These are phyloP conservation scores for Crenichthys baileyi DNA, from an alignment of 2,797 vertebrate genomes.

Conservation along the genomic window DNA sequence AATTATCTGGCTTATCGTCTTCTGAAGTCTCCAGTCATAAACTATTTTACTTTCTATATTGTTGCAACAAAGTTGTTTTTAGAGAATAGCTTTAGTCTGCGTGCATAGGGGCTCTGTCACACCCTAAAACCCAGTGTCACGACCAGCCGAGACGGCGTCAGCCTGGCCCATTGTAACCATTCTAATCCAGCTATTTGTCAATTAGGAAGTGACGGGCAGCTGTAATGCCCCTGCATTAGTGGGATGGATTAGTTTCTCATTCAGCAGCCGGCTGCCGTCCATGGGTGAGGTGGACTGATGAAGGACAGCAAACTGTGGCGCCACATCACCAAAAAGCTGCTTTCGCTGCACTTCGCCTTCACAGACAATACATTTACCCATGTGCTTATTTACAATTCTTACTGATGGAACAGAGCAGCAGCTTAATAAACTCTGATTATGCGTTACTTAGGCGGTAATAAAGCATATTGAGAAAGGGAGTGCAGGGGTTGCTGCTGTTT, in stretches of 20 bases:
- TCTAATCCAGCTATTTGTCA: constrained; percentile 82
- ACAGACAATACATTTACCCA: constrained; percentile 3
- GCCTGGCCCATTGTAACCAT: constrained; percentile 72
- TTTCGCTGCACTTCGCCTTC: constrained; percentile 67
- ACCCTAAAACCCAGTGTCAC: constrained; percentile 71
- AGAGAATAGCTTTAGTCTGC: constrained; percentile 31
- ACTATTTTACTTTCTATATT: constrained; percentile 5
- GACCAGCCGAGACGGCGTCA: constrained; percentile 71
- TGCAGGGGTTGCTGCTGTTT: constrained; percentile 33
- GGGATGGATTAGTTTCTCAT: constrained; percentile 76
- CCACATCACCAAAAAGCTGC: constrained; percentile 59
- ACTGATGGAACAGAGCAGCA: constrained; percentile 31
- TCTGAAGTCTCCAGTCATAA: background rate
- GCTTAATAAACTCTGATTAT: constrained; percentile 66
- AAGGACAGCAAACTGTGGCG: constrained; percentile 40
- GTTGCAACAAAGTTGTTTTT: constrained; percentile 10
- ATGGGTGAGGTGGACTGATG: constrained; percentile 49
- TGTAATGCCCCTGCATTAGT: constrained; percentile 74
- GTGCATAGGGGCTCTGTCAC: constrained; percentile 31
- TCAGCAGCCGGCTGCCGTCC: constrained; percentile 58
- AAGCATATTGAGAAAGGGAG: constrained; percentile 34
- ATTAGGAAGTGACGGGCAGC: constrained; percentile 79
- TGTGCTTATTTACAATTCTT: constrained; percentile 55
- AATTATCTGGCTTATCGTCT: background rate
- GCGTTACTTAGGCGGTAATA: constrained; percentile 53